Conservation (phyloP, 2,888 invertebrate genomes). For the Callosobruchus maculatus region DNA sequence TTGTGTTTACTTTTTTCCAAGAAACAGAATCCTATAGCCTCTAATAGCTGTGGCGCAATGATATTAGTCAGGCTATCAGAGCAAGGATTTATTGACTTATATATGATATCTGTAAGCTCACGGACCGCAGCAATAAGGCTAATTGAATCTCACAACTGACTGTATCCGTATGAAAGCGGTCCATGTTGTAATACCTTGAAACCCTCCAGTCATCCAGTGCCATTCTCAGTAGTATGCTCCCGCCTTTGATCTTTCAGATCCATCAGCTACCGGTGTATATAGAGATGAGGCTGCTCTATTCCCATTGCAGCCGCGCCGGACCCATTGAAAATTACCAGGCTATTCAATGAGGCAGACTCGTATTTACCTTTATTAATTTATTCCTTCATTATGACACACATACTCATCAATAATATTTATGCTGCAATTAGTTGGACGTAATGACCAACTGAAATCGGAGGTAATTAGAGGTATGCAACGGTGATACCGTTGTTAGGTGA, state of each 20-base stretch:
- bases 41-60: too few relatives aligned
- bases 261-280: background rate
- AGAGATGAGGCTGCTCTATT: slow-evolving; percentile 33
- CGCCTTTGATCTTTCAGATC: background rate
- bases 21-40: too few relatives aligned
- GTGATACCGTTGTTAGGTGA: background rate
- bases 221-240: background rate
- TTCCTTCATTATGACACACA: background rate
- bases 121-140: slow-evolving; percentile 2
- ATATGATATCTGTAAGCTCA: background rate
- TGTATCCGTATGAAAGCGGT: slow-evolving; percentile 13
- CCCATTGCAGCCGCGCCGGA: slow-evolving; percentile 13
- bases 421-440: background rate
- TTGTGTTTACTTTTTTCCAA: too few relatives aligned
- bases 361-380: background rate
- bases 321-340: slow-evolving; percentile 20
- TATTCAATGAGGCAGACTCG: slow-evolving; percentile 9
- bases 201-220: background rate
- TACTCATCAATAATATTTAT: background rate
- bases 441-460: background rate
- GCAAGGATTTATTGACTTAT: background rate
- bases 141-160: slow-evolving; percentile 16
- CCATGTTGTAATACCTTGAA: slow-evolving; percentile 17
- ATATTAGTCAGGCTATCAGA: too few relatives aligned
- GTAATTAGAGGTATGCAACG: background rate